Evolutionary conservation across 2,888 invertebrate genomes (phyloP), one percentile per base, ranked within the genome.

Genomic region (Steinernema hermaphroditum): DNA sequence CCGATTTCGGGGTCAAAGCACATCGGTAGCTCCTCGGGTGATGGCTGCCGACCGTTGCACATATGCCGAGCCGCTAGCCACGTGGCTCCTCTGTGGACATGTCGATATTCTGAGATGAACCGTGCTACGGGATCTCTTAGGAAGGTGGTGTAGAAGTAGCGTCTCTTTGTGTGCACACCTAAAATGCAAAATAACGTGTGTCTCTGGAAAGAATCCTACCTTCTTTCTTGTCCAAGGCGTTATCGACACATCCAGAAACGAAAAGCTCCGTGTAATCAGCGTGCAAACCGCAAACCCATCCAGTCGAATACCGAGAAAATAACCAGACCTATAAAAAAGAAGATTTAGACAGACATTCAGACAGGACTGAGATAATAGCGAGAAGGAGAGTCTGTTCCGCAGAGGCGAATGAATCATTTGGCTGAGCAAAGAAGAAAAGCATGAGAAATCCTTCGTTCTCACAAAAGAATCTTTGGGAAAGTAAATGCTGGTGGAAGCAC

Each of bases 81-180:
- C 8, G 88, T 89, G 27, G 88, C 89, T 19, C 89, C 89, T 34
- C 97, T 91, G 87, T 94, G 93, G 68, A 97, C 96, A 88, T 98
- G 98, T 54, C 94, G 91, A 88, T 93, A 98, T 88, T 98, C 98
- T 74, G 96, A 96, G 85, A 98, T 90, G 89, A 94, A 98, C 82
- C 94, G 91, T 72, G 93, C 91, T 50, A 96, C 92, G 0, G 98
- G 98, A 86, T 97, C 94, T 76, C 98, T 91, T 69, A 98, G 90
- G 78, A 98, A 91, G 4, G 96, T 95, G 80, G 97, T 94, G 89
- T 96, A 97, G 89, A 95, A 95, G 89, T 96, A 97, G 84, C 96
- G 81, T 29, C 85, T 77, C 49, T 80, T 80, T 49, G 72, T 73
- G 27, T 80, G 82, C 8, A 71, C 91, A 87, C 83, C 86, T 87